These are phyloP conservation scores for Carassius gibelio DNA, from an alignment of 2,113 vertebrate genomes.

Conservation along the genomic window DNA sequence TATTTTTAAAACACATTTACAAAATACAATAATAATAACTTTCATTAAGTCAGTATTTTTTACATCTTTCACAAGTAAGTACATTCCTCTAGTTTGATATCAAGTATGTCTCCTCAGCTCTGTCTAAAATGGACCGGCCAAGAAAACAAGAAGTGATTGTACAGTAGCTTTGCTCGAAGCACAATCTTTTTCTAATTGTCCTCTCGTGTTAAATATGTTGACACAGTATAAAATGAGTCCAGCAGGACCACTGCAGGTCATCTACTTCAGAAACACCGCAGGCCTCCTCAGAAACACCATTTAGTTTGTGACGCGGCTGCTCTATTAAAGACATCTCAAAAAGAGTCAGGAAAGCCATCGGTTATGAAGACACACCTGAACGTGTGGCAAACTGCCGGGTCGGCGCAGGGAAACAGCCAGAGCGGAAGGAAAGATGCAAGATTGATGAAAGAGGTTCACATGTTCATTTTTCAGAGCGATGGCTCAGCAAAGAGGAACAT, in stretches of 20 bases:
- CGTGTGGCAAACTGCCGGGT: no score
- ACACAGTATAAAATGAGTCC: not conserved
- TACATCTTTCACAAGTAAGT: no score
- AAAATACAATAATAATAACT: no score
- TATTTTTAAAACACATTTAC: no score
- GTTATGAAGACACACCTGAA: no score
- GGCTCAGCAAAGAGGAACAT: conserved; percentile 36
- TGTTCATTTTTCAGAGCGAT: conserved; percentile 48
- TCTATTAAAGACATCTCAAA: conserved; percentile 38
- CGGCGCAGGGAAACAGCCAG: no score
- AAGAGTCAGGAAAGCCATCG: conserved; percentile 23
- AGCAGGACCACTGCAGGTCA: not conserved
- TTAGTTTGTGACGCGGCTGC: conserved; percentile 32
- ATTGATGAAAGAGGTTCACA: conserved; percentile 28
- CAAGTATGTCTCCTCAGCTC: not conserved
- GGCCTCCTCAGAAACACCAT: not conserved
- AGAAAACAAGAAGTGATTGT: not conserved
- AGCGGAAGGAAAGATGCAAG: conserved; percentile 19
- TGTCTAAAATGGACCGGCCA: not conserved
- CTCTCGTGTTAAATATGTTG: not conserved
- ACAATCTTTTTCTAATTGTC: not conserved
- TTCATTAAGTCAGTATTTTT: no score
- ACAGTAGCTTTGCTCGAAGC: not conserved
- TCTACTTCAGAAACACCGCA: conserved; percentile 25
- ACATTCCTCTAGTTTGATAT: not conserved